Base-by-base conservation (phyloP, 1,140 invertebrate genomes). In the Pseudomyrmex cubaensis region DNA sequence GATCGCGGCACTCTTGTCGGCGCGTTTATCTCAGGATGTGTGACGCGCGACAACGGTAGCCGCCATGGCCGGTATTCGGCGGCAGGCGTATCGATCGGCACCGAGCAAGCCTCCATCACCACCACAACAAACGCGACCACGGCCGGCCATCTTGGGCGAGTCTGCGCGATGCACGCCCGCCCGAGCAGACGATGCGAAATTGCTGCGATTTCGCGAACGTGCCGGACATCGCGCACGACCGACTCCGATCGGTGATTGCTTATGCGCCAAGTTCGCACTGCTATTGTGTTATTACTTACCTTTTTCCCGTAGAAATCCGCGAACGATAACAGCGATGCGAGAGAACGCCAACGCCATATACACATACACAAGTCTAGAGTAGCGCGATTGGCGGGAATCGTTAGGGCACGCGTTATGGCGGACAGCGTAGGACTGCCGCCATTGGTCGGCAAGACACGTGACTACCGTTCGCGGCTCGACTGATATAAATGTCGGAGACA, bases 101-200 rank as follows among this genome's bases (percentile, higher is more conserved):
- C 86, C 90, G 66, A 80, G 90, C 89, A 83, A 84, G 83, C 85
- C 91, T 90, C 86, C 87, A 89, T 89, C 91, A 90, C 90, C 89
- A 89, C 90, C 90, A 90, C 88, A 89, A 87, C 88, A 89, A 90
- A 91, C 88, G 87, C 85, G 89, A 66, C 76, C 87, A 75, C 57
- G 77, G 77, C 78, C 77, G 83, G 92, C 93, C 93, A 95, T 95
- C 90, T 94, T 95, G 91, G 91, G 90, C 90, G 95, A 94, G 95
- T 90, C 95, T 95, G 95, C 95, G 95, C 95, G 93, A 91, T 94
- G 91, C 92, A 90, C 84, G 87, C 54, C 54, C 44, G 66, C 64
- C 89, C 91, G 90, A 93, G 92, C 93, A 94, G 94, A 94, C 93
- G 93, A 95, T 94, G 91, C 90, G 89, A 89, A 94, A 86, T 91